These are phyloP conservation scores for Drosophila aldrichi DNA, from an alignment of 2,888 invertebrate species.

Conservation along the genomic window DNA sequence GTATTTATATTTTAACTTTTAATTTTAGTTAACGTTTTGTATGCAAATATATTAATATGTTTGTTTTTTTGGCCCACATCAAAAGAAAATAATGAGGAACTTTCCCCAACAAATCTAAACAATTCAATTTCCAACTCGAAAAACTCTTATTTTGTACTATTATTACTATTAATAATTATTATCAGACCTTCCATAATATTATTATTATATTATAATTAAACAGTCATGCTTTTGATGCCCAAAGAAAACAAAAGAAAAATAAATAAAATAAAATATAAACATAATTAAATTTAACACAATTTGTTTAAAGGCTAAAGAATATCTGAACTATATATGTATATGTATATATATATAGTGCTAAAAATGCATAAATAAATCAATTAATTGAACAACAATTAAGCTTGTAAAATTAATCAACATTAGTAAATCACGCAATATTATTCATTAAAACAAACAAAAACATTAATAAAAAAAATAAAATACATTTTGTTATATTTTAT, in stretches of 20 bases:
- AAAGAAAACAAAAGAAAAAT: conserved; percentile 55
- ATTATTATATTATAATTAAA: conserved; percentile 57
- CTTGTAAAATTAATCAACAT: conserved; percentile 50
- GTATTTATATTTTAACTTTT: conserved; percentile 63
- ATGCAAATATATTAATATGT: conserved; percentile 27
- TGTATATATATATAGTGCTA: conserved; percentile 8
- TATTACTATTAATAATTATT: conserved; percentile 19
- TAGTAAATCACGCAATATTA: conserved; percentile 73
- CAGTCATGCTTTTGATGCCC: conserved; percentile 79
- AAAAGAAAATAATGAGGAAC: background rate
- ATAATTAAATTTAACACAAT: conserved; percentile 31
- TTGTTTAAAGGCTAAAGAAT: conserved; percentile 31
- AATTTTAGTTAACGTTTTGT: conserved; percentile 63
- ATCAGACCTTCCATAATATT: conserved; percentile 38
- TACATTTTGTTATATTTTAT: conserved; percentile 65
- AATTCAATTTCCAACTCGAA: conserved; percentile 52
- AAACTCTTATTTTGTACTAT: conserved; percentile 3
- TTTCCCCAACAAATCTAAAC: conserved; percentile 25
- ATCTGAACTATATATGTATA: conserved; percentile 1
- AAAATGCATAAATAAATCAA: conserved; percentile 11
- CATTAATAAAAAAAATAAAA: too few species aligned
- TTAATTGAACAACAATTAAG: conserved; percentile 17
- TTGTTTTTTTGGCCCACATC: conserved; percentile 32
- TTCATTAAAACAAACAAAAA: conserved; percentile 50
- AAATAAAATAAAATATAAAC: conserved; percentile 21